phyloP scores from a whole-genome alignment of 2,113 vertebrate species.

The Parotia lawesii region DNA sequence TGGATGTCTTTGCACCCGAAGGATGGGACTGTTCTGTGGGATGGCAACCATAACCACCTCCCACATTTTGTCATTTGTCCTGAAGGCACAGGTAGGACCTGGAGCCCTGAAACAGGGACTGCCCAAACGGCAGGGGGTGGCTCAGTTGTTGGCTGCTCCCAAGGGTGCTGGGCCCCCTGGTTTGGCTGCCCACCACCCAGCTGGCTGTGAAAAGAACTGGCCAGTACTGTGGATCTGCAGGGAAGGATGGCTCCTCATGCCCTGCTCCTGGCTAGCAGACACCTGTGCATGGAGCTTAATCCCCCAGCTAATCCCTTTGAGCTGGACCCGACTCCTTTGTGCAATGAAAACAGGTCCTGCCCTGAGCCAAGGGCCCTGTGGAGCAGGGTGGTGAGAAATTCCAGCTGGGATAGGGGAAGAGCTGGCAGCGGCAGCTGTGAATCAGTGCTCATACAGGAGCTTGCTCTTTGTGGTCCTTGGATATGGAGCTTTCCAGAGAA shows the following conservation, averaged over 20 bases:
- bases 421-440: not conserved
- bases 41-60: not conserved
- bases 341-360: not conserved
- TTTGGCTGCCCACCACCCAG: not conserved
- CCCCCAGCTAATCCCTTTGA: not conserved
- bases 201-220: not conserved
- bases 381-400: not conserved
- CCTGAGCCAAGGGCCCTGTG: accelerated
- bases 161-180: not conserved
- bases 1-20: not conserved
- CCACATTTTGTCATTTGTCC: not conserved
- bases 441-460: not conserved
- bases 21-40: not conserved
- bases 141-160: not conserved
- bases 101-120: not conserved
- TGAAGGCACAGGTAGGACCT: not conserved
- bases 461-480: not conserved
- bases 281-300: not conserved
- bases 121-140: not conserved
- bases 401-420: not conserved
- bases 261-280: not conserved
- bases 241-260: not conserved
- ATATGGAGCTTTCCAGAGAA: not conserved
- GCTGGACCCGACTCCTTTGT: accelerated
- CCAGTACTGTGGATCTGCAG: not conserved